A percentile compares a stretch with the other conserved stretches of the same genome.
Conservation (phyloP, 1,140 invertebrate species). For the Bombus balteatus region DNA sequence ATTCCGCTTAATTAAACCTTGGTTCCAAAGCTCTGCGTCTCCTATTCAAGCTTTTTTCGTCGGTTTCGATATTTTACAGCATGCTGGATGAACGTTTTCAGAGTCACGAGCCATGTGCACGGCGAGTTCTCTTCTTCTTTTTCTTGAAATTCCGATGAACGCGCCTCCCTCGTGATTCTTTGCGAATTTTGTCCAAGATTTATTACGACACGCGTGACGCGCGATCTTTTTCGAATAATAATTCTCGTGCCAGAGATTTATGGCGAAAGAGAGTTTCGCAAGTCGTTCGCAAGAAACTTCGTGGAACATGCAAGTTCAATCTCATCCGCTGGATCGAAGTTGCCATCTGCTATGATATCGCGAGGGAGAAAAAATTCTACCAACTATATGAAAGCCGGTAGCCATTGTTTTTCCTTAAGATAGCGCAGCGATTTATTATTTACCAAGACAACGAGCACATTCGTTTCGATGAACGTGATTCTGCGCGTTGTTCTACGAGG, state of each 20-base stretch:
- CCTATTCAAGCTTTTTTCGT: not conserved
- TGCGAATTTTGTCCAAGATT: conserved; percentile 51
- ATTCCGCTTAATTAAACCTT: not conserved
- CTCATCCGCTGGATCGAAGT: conserved; percentile 12
- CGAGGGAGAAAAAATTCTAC: not conserved
- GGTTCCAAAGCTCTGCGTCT: not conserved
- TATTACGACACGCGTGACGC: conserved; percentile 20
- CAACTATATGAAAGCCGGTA: not conserved
- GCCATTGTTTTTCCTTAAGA: not conserved
- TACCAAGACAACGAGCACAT: not conserved
- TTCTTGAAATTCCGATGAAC: not conserved
- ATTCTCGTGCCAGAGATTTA: conserved; percentile 51
- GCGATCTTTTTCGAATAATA: conserved; percentile 51
- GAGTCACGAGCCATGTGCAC: too few relatives aligned
- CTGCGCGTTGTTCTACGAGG: not conserved
- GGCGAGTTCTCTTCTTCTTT: too few relatives aligned
- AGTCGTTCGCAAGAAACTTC: not conserved
- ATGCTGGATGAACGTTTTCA: too few relatives aligned
- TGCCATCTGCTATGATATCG: not conserved
- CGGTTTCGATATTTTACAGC: too few relatives aligned
- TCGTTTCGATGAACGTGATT: not conserved
- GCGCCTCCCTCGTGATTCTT: not conserved
- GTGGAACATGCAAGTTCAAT: conserved; percentile 40
- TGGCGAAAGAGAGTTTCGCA: not conserved
- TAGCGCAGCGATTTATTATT: not conserved